Base-by-base conservation (phyloP, 2,888 invertebrate genomes). In the Lucinisca nassula region DNA sequence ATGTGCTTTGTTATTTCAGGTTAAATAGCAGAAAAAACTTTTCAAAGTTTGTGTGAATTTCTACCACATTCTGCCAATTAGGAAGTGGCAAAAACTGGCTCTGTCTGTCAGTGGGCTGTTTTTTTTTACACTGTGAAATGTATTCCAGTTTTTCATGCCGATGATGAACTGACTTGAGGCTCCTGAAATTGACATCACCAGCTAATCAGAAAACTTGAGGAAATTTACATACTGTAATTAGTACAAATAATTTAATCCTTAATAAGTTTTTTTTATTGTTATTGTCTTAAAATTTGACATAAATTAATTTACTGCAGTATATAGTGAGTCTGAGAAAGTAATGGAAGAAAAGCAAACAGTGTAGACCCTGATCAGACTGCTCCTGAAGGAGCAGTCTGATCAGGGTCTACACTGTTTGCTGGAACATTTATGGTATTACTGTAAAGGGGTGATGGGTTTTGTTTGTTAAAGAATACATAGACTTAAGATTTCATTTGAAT, bases 161-260 rank as follows among this genome's bases (percentile, higher is more conserved):
- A 4, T 35, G 67, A 67, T 67, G 27, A 24, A 35, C 35, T 67
- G 32, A 67, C 27, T 24, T 4, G 6, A 27, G 30, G 61, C 61
- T 61, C 51, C 8, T 61, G 67, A 30, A 67, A 67, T 35, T 67
- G 67, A 67, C 67, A 67, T 35, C 67, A 10, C 3, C 67, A 1
- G 17, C 35, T 12, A 32, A 21, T 67, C 67, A 67, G 14, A 3
- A 61, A 61, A 61, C 30, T 27, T 30, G 30, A 61, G 30, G 27
- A 30, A 61, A 61, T 61, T 61, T 61, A 61, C 61, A 61, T 61
- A 30, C n/a, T n/a, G n/a, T n/a, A n/a, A n/a, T n/a, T n/a, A n/a
- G n/a, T n/a, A n/a, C n/a, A n/a, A n/a, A n/a, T n/a, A n/a, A n/a
- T n/a, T n/a, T n/a, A n/a, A n/a, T n/a, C n/a, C n/a, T n/a, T n/a